phyloP scores from a whole-genome alignment of 2,888 invertebrate genomes.

The Palloptera scutellata region DNA sequence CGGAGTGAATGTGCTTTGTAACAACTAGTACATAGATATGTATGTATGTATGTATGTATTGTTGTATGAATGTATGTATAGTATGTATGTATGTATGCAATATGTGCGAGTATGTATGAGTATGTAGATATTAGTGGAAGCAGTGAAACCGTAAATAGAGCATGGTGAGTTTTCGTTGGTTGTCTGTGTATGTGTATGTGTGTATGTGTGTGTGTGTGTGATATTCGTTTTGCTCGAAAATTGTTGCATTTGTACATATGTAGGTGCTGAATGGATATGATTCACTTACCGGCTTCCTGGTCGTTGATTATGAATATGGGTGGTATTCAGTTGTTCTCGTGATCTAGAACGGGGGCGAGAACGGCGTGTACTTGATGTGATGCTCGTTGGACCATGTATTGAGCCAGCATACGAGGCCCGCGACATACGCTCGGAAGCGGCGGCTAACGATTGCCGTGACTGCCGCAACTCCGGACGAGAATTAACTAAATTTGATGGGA shows the following conservation, averaged over 20 bases:
- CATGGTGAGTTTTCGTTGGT: no score
- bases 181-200: slow-evolving; percentile 16
- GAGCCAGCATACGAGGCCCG: slow-evolving; percentile 76
- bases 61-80: neutral
- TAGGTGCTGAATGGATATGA: neutral
- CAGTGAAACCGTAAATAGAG: neutral
- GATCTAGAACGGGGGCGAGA: slow-evolving; percentile 81
- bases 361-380: slow-evolving; percentile 71
- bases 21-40: no score
- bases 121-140: neutral
- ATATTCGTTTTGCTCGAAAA: no score
- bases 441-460: slow-evolving; percentile 85
- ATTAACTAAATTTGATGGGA: slow-evolving; percentile 79
- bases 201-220: neutral
- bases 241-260: neutral
- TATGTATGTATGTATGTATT: neutral
- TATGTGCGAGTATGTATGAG: slow-evolving; percentile 5
- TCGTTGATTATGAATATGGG: slow-evolving; percentile 67
- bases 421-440: slow-evolving; percentile 82
- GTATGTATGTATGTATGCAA: neutral
- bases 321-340: slow-evolving; percentile 69
- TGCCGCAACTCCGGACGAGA: slow-evolving; percentile 84
- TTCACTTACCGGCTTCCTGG: slow-evolving; percentile 77
- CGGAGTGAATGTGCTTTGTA: no score
- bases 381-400: slow-evolving; percentile 69